Base-by-base conservation (phyloP, 2,888 invertebrate genomes). In the Mactromeris polynyma region DNA sequence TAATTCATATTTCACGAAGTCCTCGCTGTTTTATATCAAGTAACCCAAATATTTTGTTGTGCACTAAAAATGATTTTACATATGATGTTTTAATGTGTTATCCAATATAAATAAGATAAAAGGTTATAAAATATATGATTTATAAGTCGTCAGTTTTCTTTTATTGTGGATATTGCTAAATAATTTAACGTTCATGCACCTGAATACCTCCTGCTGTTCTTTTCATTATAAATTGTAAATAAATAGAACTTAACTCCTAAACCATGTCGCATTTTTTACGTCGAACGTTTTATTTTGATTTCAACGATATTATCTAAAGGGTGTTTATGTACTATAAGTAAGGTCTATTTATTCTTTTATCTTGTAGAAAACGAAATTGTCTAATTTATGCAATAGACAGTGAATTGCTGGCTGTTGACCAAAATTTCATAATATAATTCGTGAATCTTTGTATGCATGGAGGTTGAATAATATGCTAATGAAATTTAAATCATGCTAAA, bases 401-500 rank as follows among this genome's bases (percentile, higher is more conserved):
- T 73, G 73, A 73, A 73, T 36, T 38, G 36, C 78, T 84, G 84
- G 84, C 84, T 40, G 51, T 54, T n/a, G 9, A 77, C 78, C 84
- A 84, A 78, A 77, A 78, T 78, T 54, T 77, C 54, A 77, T 64
- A 77, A 64, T 78, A 54, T 46, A 51, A 46, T 31, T 40, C 83
- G 77, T 84, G 84, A 51, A 84, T 84, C n/a, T 36, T 42, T 79
- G 46, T 46, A 73, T 73, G 73, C 73, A 73, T 33, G 36, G 36
- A n/a, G 36, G 38, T 64, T 31, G 9, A 21, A 46, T 51, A 31
- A 31, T 73, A 77, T 84, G 84, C 19, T 40, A 78, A 84, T 77
- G 78, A 78, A 78, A 84, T 84, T 77, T 33, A 78, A 78, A 84
- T 84, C n/a, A 33, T 78, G 4, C 46, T 38, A 54, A 78, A 84